Conservation (phyloP, 2,888 invertebrate genomes). For the Rhimphoctona megacephalus region DNA sequence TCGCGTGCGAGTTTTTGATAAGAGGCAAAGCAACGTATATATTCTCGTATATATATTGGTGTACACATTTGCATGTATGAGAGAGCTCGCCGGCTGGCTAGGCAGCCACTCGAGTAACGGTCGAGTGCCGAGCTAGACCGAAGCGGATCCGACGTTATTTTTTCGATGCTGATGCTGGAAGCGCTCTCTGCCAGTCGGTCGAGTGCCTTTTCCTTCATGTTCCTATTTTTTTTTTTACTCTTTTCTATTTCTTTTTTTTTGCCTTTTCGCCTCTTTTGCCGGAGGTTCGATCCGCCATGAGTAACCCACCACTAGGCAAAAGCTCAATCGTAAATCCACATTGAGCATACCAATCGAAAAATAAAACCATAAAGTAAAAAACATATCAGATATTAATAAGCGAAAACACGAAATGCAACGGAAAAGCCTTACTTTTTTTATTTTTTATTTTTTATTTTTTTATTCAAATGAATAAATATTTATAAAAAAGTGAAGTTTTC, state of each 20-base stretch:
- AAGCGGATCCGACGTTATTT: constrained; percentile 78
- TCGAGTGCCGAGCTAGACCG: constrained; percentile 73
- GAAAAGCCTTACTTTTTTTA: not conserved
- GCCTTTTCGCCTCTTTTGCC: constrained; percentile 32
- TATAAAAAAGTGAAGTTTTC: no score
- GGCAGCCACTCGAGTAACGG: constrained; percentile 72
- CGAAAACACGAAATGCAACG: not conserved
- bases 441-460: not conserved
- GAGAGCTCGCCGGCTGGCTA: constrained; percentile 51
- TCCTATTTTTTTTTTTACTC: constrained; percentile 34
- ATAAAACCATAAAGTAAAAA: not conserved
- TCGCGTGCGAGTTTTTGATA: constrained; percentile 66
- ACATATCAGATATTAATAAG: not conserved
- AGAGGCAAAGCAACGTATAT: constrained; percentile 46
- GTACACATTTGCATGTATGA: not conserved
- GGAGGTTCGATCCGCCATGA: constrained; percentile 39
- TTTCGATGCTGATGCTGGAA: constrained; percentile 61
- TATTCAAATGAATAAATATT: not conserved
- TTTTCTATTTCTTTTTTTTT: constrained; percentile 14
- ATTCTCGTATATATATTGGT: not conserved
- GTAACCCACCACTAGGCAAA: constrained; percentile 26
- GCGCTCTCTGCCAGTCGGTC: constrained; percentile 61
- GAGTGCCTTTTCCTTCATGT: constrained; percentile 60
- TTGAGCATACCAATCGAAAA: constrained; percentile 27
- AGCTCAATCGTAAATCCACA: constrained; percentile 38